Base-by-base conservation (phyloP, 2,797 vertebrate species). In the Sebastes itinus region DNA sequence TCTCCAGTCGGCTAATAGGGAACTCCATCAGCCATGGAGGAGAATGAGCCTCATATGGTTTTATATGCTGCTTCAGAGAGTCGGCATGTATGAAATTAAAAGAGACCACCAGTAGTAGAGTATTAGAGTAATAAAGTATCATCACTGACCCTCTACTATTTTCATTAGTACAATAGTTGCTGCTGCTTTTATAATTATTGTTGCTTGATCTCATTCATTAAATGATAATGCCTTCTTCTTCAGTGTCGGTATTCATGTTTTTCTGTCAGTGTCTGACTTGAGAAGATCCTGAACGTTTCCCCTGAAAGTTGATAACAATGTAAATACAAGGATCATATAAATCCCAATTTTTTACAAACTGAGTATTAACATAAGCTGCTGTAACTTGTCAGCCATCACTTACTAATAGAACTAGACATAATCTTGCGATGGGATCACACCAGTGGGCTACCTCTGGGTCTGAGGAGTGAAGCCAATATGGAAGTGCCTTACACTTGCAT, bases 11-110 rank as follows among this genome's bases (percentile, higher is more conserved):
- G 79, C 85, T 88, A 90, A 90, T 89, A 78, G 81, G 77, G 87
- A 88, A 84, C 71, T 80, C 85, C 78, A 87, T 90, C 91, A 92
- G 85, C 83, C 87, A 78, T 84, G 81, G 85, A 88, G 13, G 66
- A 82, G 65, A 87, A 69, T 65, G 83, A 90, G 79, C 59, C 88
- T 88, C 82, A 63, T 61, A 77, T 66, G 80, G 71, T 80, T 86
- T 86, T 59, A 78, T 82, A 79, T 52, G 61, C 82, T 68, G 78
- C 58, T 75, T 78, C 73, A 67, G 60, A 72, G 18, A 75, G 55
- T 61, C 79, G 72, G 67, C 58, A 82, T 66, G 62, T 16, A 61
- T 68, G 42, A 69, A 32, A 32, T 35, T 22, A 52, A 77, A 49
- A 14, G 28, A 10, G 6, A 55, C 28, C 16, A 38, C 35, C 7